Conservation (phyloP, 2,888 invertebrate species). For the Steinernema hermaphroditum region DNA sequence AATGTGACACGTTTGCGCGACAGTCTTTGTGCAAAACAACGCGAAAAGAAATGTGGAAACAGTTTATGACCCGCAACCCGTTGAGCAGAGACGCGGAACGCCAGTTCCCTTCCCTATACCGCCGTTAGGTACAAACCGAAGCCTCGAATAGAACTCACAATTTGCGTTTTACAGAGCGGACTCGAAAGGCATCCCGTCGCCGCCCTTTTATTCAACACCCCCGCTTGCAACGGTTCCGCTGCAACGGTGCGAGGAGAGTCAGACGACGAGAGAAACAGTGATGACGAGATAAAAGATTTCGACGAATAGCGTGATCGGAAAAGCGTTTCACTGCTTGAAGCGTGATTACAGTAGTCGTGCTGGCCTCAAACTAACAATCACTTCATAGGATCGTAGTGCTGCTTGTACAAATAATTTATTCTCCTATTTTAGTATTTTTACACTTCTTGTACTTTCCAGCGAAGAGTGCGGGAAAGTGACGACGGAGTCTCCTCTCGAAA, state of each 20-base stretch:
- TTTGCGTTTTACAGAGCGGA: conserved; percentile 20
- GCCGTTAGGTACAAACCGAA: conserved; percentile 23
- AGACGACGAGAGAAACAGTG: conserved; percentile 14
- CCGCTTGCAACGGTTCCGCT: background rate
- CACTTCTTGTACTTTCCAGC: background rate
- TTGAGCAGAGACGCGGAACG: background rate
- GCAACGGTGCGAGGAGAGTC: conserved; percentile 24
- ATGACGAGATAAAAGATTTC: too few relatives aligned
- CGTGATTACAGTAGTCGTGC: too few relatives aligned
- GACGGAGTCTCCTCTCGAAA: conserved; percentile 2
- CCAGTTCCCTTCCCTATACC: background rate
- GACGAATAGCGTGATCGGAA: too few relatives aligned
- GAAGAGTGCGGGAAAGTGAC: conserved; percentile 13
- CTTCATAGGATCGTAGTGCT: too few relatives aligned
- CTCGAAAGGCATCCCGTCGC: background rate
- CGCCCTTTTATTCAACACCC: background rate
- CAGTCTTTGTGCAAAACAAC: too few relatives aligned
- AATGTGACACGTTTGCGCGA: too few relatives aligned
- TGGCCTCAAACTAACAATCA: too few relatives aligned
- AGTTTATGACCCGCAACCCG: conserved; percentile 17
- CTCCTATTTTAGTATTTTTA: background rate
- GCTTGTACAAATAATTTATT: conserved; percentile 9
- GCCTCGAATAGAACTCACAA: background rate
- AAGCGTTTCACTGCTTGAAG: too few relatives aligned
- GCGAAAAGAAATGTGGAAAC: conserved; percentile 17